A percentile compares a stretch with the other conserved stretches of the same genome.
Conservation (phyloP, 2,797 vertebrate species). For the Meda fulgida region DNA sequence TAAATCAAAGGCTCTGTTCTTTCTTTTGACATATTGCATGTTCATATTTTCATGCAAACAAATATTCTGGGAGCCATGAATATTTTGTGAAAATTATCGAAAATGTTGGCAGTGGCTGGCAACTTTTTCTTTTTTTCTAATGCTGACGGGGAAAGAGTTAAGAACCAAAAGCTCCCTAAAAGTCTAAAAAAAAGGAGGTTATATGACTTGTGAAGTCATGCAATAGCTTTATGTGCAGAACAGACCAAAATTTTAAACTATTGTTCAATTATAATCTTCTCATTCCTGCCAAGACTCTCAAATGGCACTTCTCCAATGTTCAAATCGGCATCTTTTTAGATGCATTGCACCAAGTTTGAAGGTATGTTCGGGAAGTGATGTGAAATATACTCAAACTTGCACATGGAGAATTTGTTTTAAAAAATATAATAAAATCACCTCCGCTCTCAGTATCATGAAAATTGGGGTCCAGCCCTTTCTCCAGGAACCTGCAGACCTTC, state of each 20-base stretch:
- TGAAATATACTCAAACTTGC: neutral
- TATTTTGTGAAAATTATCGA: neutral
- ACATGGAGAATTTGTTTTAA: neutral
- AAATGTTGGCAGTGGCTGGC: neutral
- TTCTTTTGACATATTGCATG: too few relatives aligned
- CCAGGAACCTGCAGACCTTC: conserved; percentile 91
- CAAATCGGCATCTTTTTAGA: neutral
- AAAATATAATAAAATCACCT: conserved; percentile 73
- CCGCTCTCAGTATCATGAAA: conserved; percentile 94
- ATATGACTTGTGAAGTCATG: neutral
- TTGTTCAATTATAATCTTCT: neutral
- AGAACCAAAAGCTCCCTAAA: neutral
- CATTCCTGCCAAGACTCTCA: neutral
- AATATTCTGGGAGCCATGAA: too few relatives aligned
- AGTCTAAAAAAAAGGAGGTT: neutral
- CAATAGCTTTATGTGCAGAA: neutral
- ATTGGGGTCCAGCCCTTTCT: conserved; percentile 96
- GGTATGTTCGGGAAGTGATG: neutral
- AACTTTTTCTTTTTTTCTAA: neutral
- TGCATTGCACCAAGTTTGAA: conserved; percentile 7
- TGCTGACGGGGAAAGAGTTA: neutral
- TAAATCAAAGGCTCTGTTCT: neutral
- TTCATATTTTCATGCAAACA: too few relatives aligned
- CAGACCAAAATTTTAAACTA: neutral
- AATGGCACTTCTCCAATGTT: neutral